A percentile compares a stretch with the other conserved stretches of the same genome.
These are phyloP conservation scores for Hydrotaea diabolus DNA, from an alignment of 2,888 invertebrate species.

Conservation along the genomic window DNA sequence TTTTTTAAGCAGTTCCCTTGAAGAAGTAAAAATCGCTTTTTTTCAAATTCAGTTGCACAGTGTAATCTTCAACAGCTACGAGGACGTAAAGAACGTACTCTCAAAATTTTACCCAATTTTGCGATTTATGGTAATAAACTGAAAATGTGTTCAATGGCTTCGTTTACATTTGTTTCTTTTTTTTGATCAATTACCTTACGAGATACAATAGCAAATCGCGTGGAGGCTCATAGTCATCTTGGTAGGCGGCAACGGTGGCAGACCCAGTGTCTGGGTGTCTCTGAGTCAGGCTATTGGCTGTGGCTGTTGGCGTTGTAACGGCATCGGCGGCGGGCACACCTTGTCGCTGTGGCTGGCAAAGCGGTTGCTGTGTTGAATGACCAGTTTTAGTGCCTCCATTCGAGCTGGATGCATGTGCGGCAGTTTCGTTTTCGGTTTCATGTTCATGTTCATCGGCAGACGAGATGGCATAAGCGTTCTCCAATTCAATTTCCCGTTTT, in stretches of 20 bases:
- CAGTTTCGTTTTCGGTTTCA: constrained; percentile 21
- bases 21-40: too few relatives aligned
- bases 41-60: background rate
- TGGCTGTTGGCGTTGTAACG: constrained; percentile 58
- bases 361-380: constrained; percentile 37
- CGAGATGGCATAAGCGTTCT: constrained; percentile 69
- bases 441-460: constrained; percentile 39
- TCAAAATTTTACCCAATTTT: background rate
- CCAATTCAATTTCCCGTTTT: constrained; percentile 82
- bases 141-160: background rate
- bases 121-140: background rate
- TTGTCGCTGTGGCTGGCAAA: constrained; percentile 47
- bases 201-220: constrained; percentile 84
- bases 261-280: constrained; percentile 68
- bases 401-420: constrained; percentile 24
- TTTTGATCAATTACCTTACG: constrained; percentile 82
- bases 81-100: background rate
- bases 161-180: too few relatives aligned
- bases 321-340: constrained; percentile 59
- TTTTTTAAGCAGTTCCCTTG: too few relatives aligned
- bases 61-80: background rate
- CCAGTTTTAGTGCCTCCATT: constrained; percentile 35
- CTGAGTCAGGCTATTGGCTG: constrained; percentile 46
- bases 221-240: constrained; percentile 83
- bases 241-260: constrained; percentile 60